Evolutionary conservation across 2,797 vertebrate genomes (phyloP), one percentile per base, ranked within the genome.

Genomic region (Sebastes iracundus): DNA sequence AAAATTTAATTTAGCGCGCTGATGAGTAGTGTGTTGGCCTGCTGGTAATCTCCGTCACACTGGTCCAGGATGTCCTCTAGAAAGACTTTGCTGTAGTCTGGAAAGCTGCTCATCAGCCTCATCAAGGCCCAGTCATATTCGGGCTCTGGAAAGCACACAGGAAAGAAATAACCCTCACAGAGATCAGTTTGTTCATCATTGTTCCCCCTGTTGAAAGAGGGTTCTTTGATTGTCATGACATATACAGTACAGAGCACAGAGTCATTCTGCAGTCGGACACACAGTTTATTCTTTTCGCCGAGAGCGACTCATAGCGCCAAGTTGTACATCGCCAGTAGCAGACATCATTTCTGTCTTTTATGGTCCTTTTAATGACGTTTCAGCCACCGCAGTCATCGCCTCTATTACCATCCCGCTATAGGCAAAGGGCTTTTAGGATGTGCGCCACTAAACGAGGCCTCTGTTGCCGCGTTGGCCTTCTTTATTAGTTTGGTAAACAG

Each of bases 61-160:
- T 96, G 93, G 49, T 22, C 14, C 12, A 95, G 62, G 70, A 96
- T 94, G 63, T 94, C 95, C 85, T 94, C 66, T 20, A 95, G 83
- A 77, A 91, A 88, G 33, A 9, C 69, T 74, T 3, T 72, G 68
- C 81, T 70, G 77, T 25, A 92, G 49, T 88, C 49, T 23, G 94
- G 88, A 65, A 95, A 95, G 6, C 6, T 53, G 52, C 1, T 86
- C 33, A 82, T 82, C 73, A 96, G 91, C 58, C 89, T 94, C 90
- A 87, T 89, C 82, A 95, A 46, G 30, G 76, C 77, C 92, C 92
- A 90, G 38, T 90, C 86, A 6, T 14, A 33, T 46, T 94, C 90
- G 1, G 72, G 18, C 69, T 68, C 90, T 92, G 87, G 75, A 84
- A 90, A 61, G 38, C 53, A 87, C 72, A 92, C 10, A 87, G 16